phyloP scores from a whole-genome alignment of 2,797 vertebrate species.

The Thamnophis elegans region DNA sequence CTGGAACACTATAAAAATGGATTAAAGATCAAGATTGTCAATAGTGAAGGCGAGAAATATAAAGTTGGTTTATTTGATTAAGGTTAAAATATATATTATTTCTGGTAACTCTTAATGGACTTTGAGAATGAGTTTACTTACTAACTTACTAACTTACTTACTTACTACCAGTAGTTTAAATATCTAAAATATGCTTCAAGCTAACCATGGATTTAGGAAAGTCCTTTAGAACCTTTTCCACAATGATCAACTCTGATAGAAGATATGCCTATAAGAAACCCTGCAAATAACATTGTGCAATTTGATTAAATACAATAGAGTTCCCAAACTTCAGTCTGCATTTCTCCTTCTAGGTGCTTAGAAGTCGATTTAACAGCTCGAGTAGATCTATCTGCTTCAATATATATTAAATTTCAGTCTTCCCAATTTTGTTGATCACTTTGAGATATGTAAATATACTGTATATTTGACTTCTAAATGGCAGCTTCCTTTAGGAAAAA shows the following conservation, averaged over 20 bases:
- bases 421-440: not conserved
- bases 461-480: not conserved
- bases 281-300: not conserved
- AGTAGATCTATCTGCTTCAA: not conserved
- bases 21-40: not conserved
- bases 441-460: not conserved
- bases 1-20: not conserved
- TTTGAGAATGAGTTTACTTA: not conserved
- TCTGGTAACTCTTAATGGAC: not conserved
- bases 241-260: not conserved
- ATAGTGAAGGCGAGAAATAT: not conserved
- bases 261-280: not conserved
- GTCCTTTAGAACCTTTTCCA: not conserved
- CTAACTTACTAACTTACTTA: not conserved
- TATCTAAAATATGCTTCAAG: not conserved
- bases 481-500: not conserved
- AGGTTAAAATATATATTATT: not conserved
- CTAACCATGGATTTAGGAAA: not conserved
- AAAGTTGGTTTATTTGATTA: not conserved
- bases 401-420: not conserved
- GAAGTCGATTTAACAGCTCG: not conserved
- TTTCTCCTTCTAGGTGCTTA: not conserved
- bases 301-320: not conserved
- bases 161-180: not conserved
- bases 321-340: not conserved